phyloP scores from a whole-genome alignment of 2,113 vertebrate genomes.

The Misgurnus mizolepis region DNA sequence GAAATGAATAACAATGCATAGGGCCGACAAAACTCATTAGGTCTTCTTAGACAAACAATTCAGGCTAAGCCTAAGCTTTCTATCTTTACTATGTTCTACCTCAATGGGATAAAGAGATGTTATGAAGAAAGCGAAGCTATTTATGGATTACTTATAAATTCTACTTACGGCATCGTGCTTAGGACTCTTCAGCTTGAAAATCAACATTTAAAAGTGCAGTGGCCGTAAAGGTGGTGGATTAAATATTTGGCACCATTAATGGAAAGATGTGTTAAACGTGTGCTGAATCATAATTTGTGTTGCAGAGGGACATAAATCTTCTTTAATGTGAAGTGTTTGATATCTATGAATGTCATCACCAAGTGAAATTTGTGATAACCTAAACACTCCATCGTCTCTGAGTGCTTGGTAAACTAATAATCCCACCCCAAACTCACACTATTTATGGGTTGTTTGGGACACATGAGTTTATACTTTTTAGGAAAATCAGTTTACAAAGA shows the following conservation, averaged over 20 bases:
- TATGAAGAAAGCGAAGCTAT: conserved; percentile 39
- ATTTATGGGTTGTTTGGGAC: too few species aligned
- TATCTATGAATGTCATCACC: too few species aligned
- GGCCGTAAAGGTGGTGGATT: conserved; percentile 55
- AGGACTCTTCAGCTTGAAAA: conserved; percentile 4
- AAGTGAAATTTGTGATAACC: too few species aligned
- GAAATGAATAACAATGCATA: conserved; percentile 33
- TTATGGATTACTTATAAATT: conserved; percentile 32
- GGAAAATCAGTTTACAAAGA: too few species aligned
- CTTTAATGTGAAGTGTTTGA: conserved; percentile 24
- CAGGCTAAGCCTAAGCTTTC: conserved; percentile 34
- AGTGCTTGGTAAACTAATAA: too few species aligned
- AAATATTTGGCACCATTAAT: conserved; percentile 48
- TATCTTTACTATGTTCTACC: conserved; percentile 29
- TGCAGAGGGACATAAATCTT: too few species aligned
- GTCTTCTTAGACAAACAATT: conserved; percentile 54
- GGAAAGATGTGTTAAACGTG: not conserved
- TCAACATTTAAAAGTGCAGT: conserved; percentile 55
- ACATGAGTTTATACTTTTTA: too few species aligned
- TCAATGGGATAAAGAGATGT: conserved; percentile 5
- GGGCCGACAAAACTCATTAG: not conserved
- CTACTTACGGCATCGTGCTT: conserved; percentile 4
- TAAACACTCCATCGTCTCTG: too few species aligned
- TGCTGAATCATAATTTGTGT: conserved; percentile 55
- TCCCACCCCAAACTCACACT: too few species aligned